Conservation (phyloP, 2,113 vertebrate genomes). For the Trematomus loennbergii region DNA sequence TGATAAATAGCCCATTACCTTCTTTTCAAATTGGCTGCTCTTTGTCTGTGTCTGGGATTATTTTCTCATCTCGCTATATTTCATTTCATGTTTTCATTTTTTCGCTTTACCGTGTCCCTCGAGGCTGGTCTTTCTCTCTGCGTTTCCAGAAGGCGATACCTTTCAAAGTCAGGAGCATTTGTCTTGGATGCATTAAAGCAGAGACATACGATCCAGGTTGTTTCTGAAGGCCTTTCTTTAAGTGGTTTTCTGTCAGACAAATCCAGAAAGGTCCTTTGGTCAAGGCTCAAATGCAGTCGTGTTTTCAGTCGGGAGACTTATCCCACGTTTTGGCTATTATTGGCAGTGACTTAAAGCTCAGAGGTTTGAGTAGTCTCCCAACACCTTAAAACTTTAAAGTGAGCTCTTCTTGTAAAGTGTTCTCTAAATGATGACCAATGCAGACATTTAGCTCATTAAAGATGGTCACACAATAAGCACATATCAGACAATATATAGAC, state of each 20-base stretch:
- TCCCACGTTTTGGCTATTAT: not conserved
- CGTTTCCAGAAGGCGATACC: not conserved
- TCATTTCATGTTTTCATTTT: slow-evolving; percentile 37
- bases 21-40: slow-evolving; percentile 29
- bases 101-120: not conserved
- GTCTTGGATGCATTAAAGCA: not conserved
- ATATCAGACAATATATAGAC: no score
- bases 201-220: not conserved
- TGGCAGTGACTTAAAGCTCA: not conserved
- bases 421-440: no score
- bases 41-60: slow-evolving; percentile 30
- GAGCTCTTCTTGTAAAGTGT: no score
- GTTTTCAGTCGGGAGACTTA: not conserved
- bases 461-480: no score
- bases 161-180: not conserved
- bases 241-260: not conserved
- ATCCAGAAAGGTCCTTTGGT: not conserved
- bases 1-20: slow-evolving; percentile 54
- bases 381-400: not conserved
- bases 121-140: not conserved
- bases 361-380: not conserved
- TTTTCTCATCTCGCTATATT: slow-evolving; percentile 29
- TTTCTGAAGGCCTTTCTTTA: not conserved
- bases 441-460: no score
- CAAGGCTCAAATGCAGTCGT: not conserved